These are phyloP conservation scores for Poecilus cupreus DNA, from an alignment of 2,888 invertebrate genomes.

Conservation along the genomic window DNA sequence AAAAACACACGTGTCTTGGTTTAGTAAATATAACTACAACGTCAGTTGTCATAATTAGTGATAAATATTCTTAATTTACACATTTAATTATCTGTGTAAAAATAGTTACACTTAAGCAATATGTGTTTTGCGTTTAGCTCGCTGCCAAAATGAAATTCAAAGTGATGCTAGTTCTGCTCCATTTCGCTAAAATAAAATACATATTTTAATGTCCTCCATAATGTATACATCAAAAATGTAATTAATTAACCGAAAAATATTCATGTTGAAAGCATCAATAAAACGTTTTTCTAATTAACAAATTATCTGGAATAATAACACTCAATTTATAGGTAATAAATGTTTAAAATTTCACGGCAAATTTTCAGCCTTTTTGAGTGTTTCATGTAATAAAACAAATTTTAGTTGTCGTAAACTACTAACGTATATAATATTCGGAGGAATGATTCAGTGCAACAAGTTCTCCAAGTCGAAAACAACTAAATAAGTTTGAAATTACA, in stretches of 20 bases:
- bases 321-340: too few species aligned
- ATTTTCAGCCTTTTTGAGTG: too few species aligned
- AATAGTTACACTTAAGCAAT: constrained; percentile 1
- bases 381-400: too few species aligned
- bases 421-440: too few species aligned
- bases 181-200: background rate
- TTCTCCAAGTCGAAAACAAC: background rate
- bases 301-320: too few species aligned
- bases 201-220: constrained; percentile 1
- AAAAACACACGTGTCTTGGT: constrained; percentile 10
- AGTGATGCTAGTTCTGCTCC: background rate
- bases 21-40: background rate
- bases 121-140: too few species aligned
- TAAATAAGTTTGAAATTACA: background rate
- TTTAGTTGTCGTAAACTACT: too few species aligned
- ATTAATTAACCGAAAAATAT: background rate
- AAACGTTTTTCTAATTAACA: too few species aligned
- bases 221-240: background rate
- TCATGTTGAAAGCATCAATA: too few species aligned
- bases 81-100: constrained; percentile 18
- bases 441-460: too few species aligned
- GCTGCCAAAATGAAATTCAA: constrained; percentile 1
- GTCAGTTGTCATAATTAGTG: constrained; percentile 34
- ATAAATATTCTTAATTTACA: constrained; percentile 26
- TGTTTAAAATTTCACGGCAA: too few species aligned